Evolutionary conservation across 2,888 invertebrate species (phyloP).

Genomic region (Parnassius glacialis): DNA sequence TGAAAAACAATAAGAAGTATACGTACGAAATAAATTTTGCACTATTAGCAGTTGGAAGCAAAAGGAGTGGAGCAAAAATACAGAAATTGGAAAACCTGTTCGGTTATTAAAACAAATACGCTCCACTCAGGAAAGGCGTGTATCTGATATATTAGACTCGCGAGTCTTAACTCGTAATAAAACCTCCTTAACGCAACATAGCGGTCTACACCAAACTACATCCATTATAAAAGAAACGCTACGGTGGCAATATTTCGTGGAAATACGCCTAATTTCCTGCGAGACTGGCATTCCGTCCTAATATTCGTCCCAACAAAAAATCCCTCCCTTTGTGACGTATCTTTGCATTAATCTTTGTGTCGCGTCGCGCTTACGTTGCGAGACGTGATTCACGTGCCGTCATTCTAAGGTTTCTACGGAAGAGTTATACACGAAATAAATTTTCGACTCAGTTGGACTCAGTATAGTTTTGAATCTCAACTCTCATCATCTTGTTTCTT

Average conservation of each 20-base stretch:
- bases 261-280: constrained; percentile 31
- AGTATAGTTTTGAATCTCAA: too few species aligned
- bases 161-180: constrained; percentile 3
- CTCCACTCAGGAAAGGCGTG: neutral
- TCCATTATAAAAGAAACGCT: constrained; percentile 17
- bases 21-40: too few species aligned
- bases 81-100: too few species aligned
- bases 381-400: constrained; percentile 18
- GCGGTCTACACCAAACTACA: constrained; percentile 6
- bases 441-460: too few species aligned
- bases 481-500: too few species aligned
- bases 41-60: too few species aligned
- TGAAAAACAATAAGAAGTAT: too few species aligned
- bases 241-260: constrained; percentile 26
- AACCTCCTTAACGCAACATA: constrained; percentile 4
- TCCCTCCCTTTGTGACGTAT: constrained; percentile 23
- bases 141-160: neutral
- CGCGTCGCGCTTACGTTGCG: constrained; percentile 3
- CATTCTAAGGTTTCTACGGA: constrained; percentile 4
- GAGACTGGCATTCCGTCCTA: constrained; percentile 25
- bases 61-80: too few species aligned
- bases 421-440: constrained; percentile 3
- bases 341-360: constrained; percentile 25
- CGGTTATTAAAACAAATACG: too few species aligned
- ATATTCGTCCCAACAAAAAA: constrained; percentile 23